Evolutionary conservation across 2,888 invertebrate species (phyloP), one percentile per base, ranked within the genome.

Genomic region (Ennomos fuscantarius): DNA sequence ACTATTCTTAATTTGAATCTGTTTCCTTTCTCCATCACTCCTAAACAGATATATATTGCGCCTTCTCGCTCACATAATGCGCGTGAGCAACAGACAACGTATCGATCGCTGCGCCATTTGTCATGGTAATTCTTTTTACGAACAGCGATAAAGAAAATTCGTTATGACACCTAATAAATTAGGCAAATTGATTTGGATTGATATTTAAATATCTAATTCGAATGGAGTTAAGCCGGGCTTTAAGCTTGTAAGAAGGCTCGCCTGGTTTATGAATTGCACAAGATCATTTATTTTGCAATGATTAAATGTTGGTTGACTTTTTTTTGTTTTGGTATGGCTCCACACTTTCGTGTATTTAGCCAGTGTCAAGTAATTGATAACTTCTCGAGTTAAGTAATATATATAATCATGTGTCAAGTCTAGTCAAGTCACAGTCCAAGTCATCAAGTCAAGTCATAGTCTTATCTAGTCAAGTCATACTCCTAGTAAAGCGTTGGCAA

Each of bases 1-100:
- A 82, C 78, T 72, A 85, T 82, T 84, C 83, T 81, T 84, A 87
- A 87, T 86, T 85, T 76, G 78, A 80, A 83, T 82, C 76, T 76
- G 68, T 72, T 69, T 53, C 54, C 63, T 62, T 58, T 71, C 76
- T 73, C 73, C 52, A 54, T 76, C 67, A 41, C 63, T 52, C 72
- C 41, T 12, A 13, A 9, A 13, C 8, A 39, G 24, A 2, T 12
- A 5, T 5, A 53, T 67, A 68, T 58, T 9, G 48, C 62, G 70
- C 73, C 62, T 60, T 37, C 43, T 79, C 72, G 57, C 57, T 66
- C 64, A 58, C 60, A 50, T 31, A 55, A 24, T 65, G 72, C 73
- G 69, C 78, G 71, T 74, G 76, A 73, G 70, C 24, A 24, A 24
- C 24, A 24, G 24, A 24, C 6, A 72, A 64, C 75, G 72, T 79